Base-by-base conservation (phyloP, 1,140 invertebrate species). In the Brachionus manjavacas region DNA sequence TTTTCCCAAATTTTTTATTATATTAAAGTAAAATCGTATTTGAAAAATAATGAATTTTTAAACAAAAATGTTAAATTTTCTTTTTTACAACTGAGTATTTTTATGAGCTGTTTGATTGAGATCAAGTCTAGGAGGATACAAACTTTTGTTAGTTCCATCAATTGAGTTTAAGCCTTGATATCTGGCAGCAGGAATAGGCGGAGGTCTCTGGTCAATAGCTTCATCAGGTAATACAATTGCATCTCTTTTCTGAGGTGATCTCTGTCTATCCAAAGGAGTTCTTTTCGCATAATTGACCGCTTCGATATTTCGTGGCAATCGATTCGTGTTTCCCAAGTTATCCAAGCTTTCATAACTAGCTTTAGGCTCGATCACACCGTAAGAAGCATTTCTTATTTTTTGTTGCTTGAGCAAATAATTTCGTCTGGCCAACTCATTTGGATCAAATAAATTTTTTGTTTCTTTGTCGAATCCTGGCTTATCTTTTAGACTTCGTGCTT, bases 291-390 rank as follows among this genome's bases (percentile, higher is more conserved):
- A 76, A 7, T 76, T 76, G 11, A 76, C 41, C 11, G 41, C 72
- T 76, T 76, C 72, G 25, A 76, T 76, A 3, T 16, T 49, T 4
- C 72, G 20, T 49, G 72, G 72, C 20, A 76, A 25, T 28, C 20
- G 11, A 49, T 49, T 76, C 1, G 28, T 11, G 6, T 72, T 14
- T 16, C 12, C 9, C 14, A 49, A 49, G 25, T 76, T 49, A 49
- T 76, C 72, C 20, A 76, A 49, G n/a, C 72, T 76, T 49, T 76
- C 72, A 46, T 49, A 49, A 25, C 72, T 76, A 14, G 72, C 39
- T 76, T 76, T 76, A 0, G 41, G 41, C 25, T 74, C 35, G 12
- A 46, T 25, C 0, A 11, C 72, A 28, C 49, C 41, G n/a, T 23
- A 25, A 43, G 72, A 76, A 49, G 41, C 46, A 7, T 46, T 49